A percentile compares a stretch with the other conserved stretches of the same genome.
Conservation (phyloP, 2,888 invertebrate genomes). For the Caradrina clavipalpis region DNA sequence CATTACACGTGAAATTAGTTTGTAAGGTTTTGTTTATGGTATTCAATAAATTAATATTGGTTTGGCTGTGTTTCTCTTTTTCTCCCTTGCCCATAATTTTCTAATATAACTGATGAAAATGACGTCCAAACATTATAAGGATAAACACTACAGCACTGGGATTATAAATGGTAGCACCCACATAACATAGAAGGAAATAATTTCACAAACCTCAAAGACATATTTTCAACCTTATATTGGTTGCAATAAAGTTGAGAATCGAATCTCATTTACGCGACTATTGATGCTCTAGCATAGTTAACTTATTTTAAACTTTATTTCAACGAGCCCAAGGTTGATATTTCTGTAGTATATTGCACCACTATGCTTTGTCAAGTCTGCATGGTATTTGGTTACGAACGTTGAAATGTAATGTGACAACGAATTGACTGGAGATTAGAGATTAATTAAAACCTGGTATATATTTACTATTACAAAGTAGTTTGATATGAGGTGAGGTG, state of each 20-base stretch:
- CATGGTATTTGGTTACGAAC: not conserved
- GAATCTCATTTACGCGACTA: not conserved
- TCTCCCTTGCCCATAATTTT: slow-evolving; percentile 20
- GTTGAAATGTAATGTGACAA: too few species aligned
- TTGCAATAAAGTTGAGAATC: slow-evolving; percentile 3
- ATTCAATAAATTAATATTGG: slow-evolving; percentile 83
- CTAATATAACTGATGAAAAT: not conserved
- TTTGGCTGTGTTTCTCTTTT: slow-evolving; percentile 86
- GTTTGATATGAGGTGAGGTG: too few species aligned
- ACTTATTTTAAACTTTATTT: slow-evolving; percentile 13
- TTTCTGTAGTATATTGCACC: not conserved
- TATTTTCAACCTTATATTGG: accelerated
- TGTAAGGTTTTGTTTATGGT: slow-evolving; percentile 72
- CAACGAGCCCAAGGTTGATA: not conserved
- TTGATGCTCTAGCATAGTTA: not conserved
- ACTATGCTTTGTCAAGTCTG: not conserved
- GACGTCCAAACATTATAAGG: not conserved
- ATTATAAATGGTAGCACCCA: not conserved
- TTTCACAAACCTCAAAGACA: not conserved
- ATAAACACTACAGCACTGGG: not conserved
- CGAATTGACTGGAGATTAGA: not conserved
- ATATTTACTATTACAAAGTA: too few species aligned
- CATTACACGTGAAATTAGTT: slow-evolving; percentile 49
- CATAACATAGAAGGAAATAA: not conserved
- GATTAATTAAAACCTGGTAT: not conserved